Base-by-base conservation (phyloP, 2,113 vertebrate species). In the Sceloporus undulatus region DNA sequence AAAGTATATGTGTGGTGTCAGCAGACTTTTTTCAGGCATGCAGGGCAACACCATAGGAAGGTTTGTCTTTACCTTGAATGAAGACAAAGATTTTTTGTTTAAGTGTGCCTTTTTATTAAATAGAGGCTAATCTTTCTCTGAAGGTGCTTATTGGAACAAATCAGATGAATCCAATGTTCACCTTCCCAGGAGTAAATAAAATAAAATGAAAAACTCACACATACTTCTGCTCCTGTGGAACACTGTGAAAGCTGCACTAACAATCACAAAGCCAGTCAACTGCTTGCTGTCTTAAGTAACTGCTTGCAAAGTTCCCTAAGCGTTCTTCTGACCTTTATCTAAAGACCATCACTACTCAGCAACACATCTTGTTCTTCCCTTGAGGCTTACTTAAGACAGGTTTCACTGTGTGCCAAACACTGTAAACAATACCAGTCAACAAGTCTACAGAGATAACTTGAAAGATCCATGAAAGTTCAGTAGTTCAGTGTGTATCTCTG, bases 271-370 rank as follows among this genome's bases (percentile, higher is more conserved):
- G 19, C 54, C 54, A 70, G 4, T 86, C 70, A 88, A 65, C 1
- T 93, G 7, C 8, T 87, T 38, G 5, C 9, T 83, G 66, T 88
- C 52, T 82, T 66, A 86, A 86, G 54, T n/a, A 88, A 48, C 29
- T 27, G 52, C 6, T 78, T 90, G 29, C 62, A 82, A 92, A 9
- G 11, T 23, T 88, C n/a, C 75, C 40, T 11, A 59, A 77, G 21
- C 3, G 75, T 87, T 94, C 42, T 75, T 23, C 23, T 91, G 62
- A 91, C 75, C 62, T 89, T 91, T 87, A 89, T 8, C 52, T 87
- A 76, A 86, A 80, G 1, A 83, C 7, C 29, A 71, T 40, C 8
- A 90, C 59, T 88, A 34, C 79, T 85, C 87, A 85, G 38, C 48
- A 81, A 29, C 62, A 79, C 42, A 79, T 59, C 29, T 90, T 87